Percentiles rank a stretch among this genome's conserved stretches.
phyloP scores from a whole-genome alignment of 2,113 vertebrate genomes.

The Paracanthobrama guichenoti region DNA sequence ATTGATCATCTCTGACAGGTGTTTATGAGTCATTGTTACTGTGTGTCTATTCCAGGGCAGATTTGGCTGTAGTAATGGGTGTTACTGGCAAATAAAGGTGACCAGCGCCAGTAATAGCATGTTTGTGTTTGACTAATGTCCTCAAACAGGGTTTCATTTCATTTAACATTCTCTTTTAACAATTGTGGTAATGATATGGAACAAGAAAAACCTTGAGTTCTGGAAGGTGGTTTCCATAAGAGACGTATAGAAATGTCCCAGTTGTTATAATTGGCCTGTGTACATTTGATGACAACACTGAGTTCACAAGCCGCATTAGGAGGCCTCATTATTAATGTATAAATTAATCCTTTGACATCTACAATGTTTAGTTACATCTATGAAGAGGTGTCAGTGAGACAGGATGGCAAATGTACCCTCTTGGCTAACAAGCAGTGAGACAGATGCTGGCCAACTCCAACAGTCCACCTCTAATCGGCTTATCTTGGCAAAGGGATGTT shows the following conservation, averaged over 20 bases:
- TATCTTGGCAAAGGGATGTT: constrained; percentile 74
- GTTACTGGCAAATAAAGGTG: constrained; percentile 32
- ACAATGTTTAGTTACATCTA: constrained; percentile 58
- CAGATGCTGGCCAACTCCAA: constrained; percentile 78
- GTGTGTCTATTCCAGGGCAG: constrained; percentile 14
- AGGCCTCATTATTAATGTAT: constrained; percentile 20
- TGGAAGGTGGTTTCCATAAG: constrained; percentile 20
- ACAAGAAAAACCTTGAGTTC: constrained; percentile 28
- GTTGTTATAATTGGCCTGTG: constrained; percentile 30
- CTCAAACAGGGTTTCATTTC: constrained; percentile 39
- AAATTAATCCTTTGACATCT: constrained; percentile 33
- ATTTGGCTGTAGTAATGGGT: not conserved
- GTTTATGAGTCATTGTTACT: constrained; percentile 32
- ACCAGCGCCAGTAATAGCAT: constrained; percentile 38
- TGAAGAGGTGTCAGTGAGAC: constrained; percentile 59
- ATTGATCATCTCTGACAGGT: not conserved
- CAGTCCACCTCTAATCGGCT: constrained; percentile 78
- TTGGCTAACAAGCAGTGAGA: constrained; percentile 62
- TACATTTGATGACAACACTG: constrained; percentile 17
- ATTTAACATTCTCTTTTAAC: constrained; percentile 37
- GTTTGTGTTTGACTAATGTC: constrained; percentile 28
- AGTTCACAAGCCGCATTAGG: not conserved
- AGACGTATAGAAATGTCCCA: constrained; percentile 17
- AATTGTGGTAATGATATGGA: constrained; percentile 46
- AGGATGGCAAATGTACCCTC: constrained; percentile 53